phyloP scores from a whole-genome alignment of 2,797 vertebrate genomes.

The Sebastes steindachneri region DNA sequence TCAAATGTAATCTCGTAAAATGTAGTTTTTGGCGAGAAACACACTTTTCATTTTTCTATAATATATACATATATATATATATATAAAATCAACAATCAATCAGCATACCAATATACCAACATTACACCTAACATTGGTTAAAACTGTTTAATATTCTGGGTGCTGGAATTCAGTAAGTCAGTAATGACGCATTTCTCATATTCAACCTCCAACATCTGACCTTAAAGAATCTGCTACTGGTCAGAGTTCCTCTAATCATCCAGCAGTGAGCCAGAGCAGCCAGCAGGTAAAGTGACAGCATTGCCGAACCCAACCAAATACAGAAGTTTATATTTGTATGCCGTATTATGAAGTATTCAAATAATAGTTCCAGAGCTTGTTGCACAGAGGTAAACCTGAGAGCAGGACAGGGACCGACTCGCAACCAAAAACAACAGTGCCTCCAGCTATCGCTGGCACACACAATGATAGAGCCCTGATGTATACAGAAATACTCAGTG shows the following conservation, averaged over 20 bases:
- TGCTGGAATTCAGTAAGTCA: not conserved
- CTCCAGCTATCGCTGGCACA: not conserved
- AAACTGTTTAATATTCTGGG: not conserved
- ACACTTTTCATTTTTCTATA: too few relatives aligned
- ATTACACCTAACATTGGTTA: not conserved
- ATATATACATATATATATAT: too few relatives aligned
- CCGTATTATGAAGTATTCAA: conserved; percentile 1
- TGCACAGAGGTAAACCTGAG: conserved; percentile 12
- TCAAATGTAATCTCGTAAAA: too few relatives aligned
- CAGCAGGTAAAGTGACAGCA: not conserved
- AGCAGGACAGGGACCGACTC: not conserved
- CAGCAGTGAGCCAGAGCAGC: not conserved
- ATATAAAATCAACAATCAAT: not conserved
- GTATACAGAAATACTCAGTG: not conserved
- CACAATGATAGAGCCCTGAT: conserved; percentile 1
- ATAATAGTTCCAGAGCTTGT: not conserved
- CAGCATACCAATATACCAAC: not conserved
- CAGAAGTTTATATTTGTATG: not conserved
- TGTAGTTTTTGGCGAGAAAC: too few relatives aligned
- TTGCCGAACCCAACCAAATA: not conserved
- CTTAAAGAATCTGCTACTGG: not conserved
- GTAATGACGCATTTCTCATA: not conserved
- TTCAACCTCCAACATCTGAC: not conserved
- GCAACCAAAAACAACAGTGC: not conserved
- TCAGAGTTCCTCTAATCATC: not conserved